Percentiles rank a stretch among this genome's conserved stretches.
These are phyloP conservation scores for Rattus rattus DNA, from an alignment of 2,113 vertebrate species.

Conservation along the genomic window DNA sequence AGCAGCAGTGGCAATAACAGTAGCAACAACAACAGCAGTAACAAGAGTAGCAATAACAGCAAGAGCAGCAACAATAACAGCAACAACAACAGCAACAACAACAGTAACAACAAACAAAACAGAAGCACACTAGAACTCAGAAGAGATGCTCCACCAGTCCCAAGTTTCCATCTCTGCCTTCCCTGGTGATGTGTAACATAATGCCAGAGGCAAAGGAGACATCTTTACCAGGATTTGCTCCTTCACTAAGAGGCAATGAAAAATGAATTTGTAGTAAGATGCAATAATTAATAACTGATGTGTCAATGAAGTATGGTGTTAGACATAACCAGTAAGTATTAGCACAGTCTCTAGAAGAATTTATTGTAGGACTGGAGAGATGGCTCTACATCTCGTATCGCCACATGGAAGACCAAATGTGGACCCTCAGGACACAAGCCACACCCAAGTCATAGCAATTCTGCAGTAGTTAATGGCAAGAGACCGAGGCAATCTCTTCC, in stretches of 20 bases:
- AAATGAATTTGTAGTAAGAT: background rate
- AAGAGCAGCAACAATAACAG: too few species aligned
- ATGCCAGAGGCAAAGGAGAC: background rate
- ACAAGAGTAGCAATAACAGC: background rate
- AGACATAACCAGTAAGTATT: background rate
- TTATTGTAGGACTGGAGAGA: background rate
- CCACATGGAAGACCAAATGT: background rate
- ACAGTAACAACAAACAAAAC: background rate
- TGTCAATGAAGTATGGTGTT: background rate
- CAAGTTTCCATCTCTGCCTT: background rate
- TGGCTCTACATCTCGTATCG: background rate
- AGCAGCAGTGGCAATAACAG: too few species aligned
- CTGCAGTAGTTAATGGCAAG: background rate
- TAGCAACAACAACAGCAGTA: too few species aligned
- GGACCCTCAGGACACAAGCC: background rate
- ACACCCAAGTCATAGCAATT: background rate
- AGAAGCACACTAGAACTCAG: background rate
- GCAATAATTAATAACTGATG: background rate
- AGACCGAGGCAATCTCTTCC: background rate
- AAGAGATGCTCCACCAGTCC: background rate
- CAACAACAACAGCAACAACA: too few species aligned
- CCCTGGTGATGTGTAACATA: background rate
- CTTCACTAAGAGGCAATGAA: background rate
- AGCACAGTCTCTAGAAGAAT: background rate
- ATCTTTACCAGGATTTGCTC: background rate